A percentile compares a stretch with the other conserved stretches of the same genome.
Evolutionary conservation across 2,797 vertebrate species (phyloP).

Genomic region (Urophycis tenuis): DNA sequence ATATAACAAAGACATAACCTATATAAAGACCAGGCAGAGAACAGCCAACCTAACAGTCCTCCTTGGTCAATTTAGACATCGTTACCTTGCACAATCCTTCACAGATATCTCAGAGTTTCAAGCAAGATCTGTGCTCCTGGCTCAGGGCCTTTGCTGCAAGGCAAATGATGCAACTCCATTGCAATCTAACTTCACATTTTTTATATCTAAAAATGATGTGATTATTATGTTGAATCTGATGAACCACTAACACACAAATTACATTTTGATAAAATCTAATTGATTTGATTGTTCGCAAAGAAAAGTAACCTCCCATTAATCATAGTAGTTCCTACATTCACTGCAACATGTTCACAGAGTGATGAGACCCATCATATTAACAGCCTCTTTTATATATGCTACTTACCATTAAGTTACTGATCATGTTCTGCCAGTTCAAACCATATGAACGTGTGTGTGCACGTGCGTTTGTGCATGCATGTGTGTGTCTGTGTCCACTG

Average conservation of each 20-base stretch:
- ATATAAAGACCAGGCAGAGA: not conserved
- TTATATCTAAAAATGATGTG: not conserved
- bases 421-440: not conserved
- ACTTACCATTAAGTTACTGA: not conserved
- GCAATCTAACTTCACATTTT: not conserved
- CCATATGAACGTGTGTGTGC: not conserved
- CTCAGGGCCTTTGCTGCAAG: not conserved
- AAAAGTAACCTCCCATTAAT: not conserved
- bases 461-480: not conserved
- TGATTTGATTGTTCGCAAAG: not conserved
- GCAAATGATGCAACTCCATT: not conserved
- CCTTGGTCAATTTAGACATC: not conserved
- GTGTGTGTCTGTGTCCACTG: not conserved
- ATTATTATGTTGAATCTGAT: not conserved
- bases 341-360: not conserved
- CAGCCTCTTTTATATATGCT: not conserved
- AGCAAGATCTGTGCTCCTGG: no score
- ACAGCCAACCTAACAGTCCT: not conserved
- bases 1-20: not conserved
- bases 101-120: not conserved
- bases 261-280: not conserved
- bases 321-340: not conserved
- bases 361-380: not conserved
- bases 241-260: not conserved
- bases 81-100: not conserved